Evolutionary conservation across 2,888 invertebrate genomes (phyloP).

Genomic region (Drosophila anomelani): DNA sequence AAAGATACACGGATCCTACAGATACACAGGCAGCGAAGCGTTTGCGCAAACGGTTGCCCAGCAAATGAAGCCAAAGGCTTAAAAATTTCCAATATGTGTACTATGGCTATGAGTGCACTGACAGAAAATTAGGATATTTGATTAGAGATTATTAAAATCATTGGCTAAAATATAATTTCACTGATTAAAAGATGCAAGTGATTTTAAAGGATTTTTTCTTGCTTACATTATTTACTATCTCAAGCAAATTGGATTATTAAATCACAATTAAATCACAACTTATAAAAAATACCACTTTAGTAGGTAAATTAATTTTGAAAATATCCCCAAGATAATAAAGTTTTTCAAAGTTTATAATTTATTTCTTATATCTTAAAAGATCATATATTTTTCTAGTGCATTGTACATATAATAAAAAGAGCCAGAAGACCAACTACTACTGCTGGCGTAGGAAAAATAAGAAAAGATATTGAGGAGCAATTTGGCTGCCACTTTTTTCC

Average conservation of each 20-base stretch:
- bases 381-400: constrained; percentile 18
- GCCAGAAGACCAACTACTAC: constrained; percentile 59
- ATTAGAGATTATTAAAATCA: background rate
- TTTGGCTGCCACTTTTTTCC: constrained; percentile 78
- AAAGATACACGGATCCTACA: constrained; percentile 25
- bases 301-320: no score
- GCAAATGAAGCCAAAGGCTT: constrained; percentile 75
- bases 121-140: background rate
- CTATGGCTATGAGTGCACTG: constrained; percentile 13
- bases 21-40: constrained; percentile 42
- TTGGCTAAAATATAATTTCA: no score
- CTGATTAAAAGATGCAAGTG: no score
- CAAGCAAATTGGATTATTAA: background rate
- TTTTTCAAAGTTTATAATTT: background rate
- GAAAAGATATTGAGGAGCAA: constrained; percentile 80
- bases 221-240: no score
- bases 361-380: no score
- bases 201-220: no score
- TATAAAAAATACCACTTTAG: background rate
- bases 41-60: constrained; percentile 79
- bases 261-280: background rate
- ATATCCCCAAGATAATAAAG: background rate
- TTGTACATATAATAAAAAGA: constrained; percentile 62
- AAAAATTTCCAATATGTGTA: constrained; percentile 49
- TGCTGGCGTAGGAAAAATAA: constrained; percentile 70